Evolutionary conservation across 2,888 invertebrate species (phyloP), one percentile per base, ranked within the genome.

Genomic region (Cyclophora punctaria): DNA sequence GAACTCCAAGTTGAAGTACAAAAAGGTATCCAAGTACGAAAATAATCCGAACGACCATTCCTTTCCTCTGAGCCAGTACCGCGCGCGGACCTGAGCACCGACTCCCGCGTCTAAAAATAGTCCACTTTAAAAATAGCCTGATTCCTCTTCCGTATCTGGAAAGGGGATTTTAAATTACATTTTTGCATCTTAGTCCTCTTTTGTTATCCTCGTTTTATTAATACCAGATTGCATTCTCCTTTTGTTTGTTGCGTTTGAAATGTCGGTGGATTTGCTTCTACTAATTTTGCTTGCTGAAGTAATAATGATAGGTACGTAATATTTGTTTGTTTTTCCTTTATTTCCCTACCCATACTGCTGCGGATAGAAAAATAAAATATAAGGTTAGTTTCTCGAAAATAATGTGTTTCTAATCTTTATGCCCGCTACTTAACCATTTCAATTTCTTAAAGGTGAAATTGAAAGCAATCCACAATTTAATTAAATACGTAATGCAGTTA

Each of bases 121-220:
- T 57, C 53, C 47, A 45, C 45, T 59, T 64, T 64, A 66, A 65
- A 67, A 71, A 69, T 70, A 69, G 62, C 57, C 57, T 49, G 50
- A 58, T 53, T 59, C 59, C 57, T 64, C 70, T 69, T 69, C 70
- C 69, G 68, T 59, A 62, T 67, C 56, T 57, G 63, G 60, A 55
- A 52, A 20, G 41, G 60, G 59, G 50, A 58, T 52, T 56, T 49
- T 53, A 50, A 58, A 56, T 61, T 55, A 58, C 33, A 51, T 56
- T 61, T 67, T 66, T 57, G 59, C 58, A 52, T 43, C 44, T 34
- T 35, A 42, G 46, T 44, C n/a, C 44, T 33, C 34, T 34, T 5
- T 5, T 37, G 37, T 37, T 37, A 37, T 37, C 37, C 5, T 37
- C 37, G 37, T 37, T 37, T 5, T 37, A 37, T 20, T 20, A 20